Base-by-base conservation (phyloP, 2,797 vertebrate genomes). In the Paratrypauchen microcephalus region DNA sequence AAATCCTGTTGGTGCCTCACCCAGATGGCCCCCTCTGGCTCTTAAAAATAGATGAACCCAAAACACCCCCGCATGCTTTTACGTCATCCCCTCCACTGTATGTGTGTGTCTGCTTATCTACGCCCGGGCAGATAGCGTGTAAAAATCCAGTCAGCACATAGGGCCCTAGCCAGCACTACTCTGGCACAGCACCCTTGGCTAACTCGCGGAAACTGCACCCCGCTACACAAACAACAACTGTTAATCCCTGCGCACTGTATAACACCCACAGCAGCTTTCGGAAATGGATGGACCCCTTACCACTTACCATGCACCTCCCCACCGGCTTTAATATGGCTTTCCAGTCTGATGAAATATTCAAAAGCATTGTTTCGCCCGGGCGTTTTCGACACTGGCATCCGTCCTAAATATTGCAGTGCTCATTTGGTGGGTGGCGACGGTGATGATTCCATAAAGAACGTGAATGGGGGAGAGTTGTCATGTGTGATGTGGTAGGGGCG, bases 381-480 rank as follows among this genome's bases (percentile, higher is more conserved):
- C 30, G 58, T 68, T 81, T 36, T 83, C 74, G 2, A 36, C 75
- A 30, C 76, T 76, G 74, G 79, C 76, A 82, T 91, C 85, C 77
- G 83, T 87, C 81, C 85, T 78, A 85, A 89, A 87, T 88, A 91
- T 91, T 86, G 86, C 86, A 41, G 74, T 16, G 75, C 85, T 90
- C 83, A 78, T 90, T 86, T 82, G 80, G 80, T 68, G 83, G 84
- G 82, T 70, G 76, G 82, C 69, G 84, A 86, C 83, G 73, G 72
- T 88, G 88, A 92, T 90, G 92, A 85, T 91, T 92, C 90, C 88
- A 94, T 94, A 93, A 93, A 94, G 78, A 88, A 92, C 75, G 32
- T 61, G 86, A 92, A 93, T 90, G 86, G 90, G 90, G 86, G 83
- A 81, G 86, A 88, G 87, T 88, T 91, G 91, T 92, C 91, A 91